These are phyloP conservation scores for Lordiphosa stackelbergi DNA, from an alignment of 1,140 invertebrate genomes.

Conservation along the genomic window DNA sequence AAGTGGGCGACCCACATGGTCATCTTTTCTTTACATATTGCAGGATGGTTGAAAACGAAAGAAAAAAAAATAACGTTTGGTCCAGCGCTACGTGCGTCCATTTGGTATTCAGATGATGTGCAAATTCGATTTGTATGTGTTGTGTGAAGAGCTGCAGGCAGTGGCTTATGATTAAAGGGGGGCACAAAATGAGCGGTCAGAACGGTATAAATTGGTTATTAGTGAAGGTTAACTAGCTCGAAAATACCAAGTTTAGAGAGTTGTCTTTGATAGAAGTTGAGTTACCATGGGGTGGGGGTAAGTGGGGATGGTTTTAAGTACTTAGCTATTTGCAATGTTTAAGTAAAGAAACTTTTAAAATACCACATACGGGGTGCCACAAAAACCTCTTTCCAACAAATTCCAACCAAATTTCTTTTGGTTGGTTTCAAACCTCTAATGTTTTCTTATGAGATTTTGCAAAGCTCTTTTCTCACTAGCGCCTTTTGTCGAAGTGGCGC, in stretches of 20 bases:
- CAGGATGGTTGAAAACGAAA: conserved; percentile 1
- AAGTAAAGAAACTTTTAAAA: background rate
- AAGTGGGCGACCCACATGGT: conserved; percentile 62
- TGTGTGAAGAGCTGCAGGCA: conserved; percentile 39
- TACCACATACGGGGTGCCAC: no score
- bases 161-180: conserved; percentile 22
- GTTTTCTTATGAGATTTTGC: no score
- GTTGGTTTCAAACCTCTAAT: no score
- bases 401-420: no score
- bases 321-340: no score
- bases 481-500: no score
- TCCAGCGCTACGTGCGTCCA: conserved; percentile 62
- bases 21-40: conserved; percentile 51
- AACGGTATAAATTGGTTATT: background rate
- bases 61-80: conserved; percentile 7
- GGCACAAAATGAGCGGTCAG: background rate
- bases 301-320: background rate
- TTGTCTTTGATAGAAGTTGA: background rate
- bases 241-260: background rate
- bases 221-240: background rate
- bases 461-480: no score
- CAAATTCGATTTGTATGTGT: conserved; percentile 75
- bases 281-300: background rate
- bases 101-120: conserved; percentile 77
- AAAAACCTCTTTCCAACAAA: no score